These are phyloP conservation scores for Metellina segmentata DNA, from an alignment of 2,888 invertebrate genomes.

Conservation along the genomic window DNA sequence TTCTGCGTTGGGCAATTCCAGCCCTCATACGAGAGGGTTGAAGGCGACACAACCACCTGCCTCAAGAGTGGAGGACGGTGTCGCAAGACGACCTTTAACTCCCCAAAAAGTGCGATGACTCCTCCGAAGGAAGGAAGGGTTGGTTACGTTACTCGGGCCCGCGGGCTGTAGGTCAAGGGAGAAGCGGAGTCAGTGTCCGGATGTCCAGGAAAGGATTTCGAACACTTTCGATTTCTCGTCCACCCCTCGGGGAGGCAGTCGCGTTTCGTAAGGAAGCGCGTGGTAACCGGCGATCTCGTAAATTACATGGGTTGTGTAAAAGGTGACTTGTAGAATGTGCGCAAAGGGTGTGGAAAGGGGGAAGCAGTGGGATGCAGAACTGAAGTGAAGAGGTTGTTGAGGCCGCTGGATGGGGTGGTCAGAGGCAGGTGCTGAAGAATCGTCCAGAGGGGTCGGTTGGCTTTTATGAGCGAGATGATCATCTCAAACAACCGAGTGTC, in stretches of 20 bases:
- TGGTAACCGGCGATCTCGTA: neutral
- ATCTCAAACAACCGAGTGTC: too few relatives aligned
- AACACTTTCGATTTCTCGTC: neutral
- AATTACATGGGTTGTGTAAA: neutral
- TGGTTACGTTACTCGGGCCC: neutral
- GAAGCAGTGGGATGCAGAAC: too few relatives aligned
- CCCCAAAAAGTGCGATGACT: neutral
- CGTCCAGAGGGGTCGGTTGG: too few relatives aligned
- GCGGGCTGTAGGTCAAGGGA: neutral
- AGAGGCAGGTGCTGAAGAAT: too few relatives aligned
- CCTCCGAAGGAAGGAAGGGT: neutral
- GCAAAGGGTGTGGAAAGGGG: too few relatives aligned
- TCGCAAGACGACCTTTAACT: slow-evolving; percentile 9
- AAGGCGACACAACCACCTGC: neutral
- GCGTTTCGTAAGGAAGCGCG: neutral
- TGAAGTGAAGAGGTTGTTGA: too few relatives aligned
- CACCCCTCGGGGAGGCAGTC: neutral
- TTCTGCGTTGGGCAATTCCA: neutral
- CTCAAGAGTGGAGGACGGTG: neutral
- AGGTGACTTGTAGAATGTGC: neutral
- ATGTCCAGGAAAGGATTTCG: neutral
- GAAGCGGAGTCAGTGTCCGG: neutral
- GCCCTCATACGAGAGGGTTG: neutral
- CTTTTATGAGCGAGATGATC: too few relatives aligned
- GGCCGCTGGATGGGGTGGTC: too few relatives aligned